Percentiles rank a stretch among this genome's conserved stretches.
Evolutionary conservation across 2,888 invertebrate genomes (phyloP).

Genomic region (Leptinotarsa haldemani): DNA sequence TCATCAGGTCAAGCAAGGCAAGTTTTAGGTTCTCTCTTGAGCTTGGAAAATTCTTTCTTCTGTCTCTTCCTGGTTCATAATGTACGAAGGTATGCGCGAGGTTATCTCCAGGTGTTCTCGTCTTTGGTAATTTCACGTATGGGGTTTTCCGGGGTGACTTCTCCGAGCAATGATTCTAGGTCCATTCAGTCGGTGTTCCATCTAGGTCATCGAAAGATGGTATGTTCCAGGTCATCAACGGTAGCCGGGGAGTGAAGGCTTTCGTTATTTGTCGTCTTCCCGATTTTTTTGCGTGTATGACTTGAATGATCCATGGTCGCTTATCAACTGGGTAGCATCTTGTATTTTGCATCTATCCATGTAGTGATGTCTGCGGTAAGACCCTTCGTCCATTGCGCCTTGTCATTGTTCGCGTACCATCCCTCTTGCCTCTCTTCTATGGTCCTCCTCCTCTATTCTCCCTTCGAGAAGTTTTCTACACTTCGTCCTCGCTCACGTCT

Average conservation of each 20-base stretch:
- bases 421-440: conserved; percentile 1
- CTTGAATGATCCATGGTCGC: conserved; percentile 16
- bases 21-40: no score
- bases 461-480: neutral
- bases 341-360: conserved; percentile 10
- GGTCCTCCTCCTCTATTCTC: neutral
- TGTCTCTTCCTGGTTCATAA: no score
- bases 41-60: no score
- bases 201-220: no score
- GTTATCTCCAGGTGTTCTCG: no score
- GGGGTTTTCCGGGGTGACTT: no score
- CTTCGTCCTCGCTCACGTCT: neutral
- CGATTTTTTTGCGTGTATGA: neutral
- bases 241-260: conserved; percentile 1
- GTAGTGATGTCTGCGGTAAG: conserved; percentile 10
- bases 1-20: no score
- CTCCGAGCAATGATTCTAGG: no score
- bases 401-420: neutral
- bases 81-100: no score
- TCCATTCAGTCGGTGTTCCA: no score
- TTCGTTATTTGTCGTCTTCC: neutral
- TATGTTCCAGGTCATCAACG: no score
- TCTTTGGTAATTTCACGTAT: no score
- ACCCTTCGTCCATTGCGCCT: conserved; percentile 26
- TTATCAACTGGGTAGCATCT: conserved; percentile 5